Conservation (phyloP, 2,113 vertebrate genomes). For the Festucalex cinctus region DNA sequence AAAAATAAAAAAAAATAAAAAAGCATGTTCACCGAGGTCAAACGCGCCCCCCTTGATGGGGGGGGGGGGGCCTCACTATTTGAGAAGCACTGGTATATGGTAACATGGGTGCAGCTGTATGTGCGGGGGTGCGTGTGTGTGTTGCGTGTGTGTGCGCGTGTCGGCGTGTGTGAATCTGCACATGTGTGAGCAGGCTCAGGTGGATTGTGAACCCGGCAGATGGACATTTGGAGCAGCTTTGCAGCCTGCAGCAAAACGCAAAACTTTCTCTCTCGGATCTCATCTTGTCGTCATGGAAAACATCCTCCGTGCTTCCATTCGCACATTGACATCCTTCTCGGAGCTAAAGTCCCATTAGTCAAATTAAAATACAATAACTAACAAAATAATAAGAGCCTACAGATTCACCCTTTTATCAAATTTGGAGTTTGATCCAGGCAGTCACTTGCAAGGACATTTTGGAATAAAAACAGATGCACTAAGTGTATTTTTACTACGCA, state of each 20-base stretch:
- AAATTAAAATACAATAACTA: slow-evolving; percentile 50
- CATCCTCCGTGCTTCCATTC: slow-evolving; percentile 50
- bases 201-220: slow-evolving; percentile 71
- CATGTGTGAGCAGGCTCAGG: slow-evolving; percentile 65
- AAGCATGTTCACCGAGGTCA: too few relatives aligned
- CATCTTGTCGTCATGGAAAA: slow-evolving; percentile 37
- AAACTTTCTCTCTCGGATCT: slow-evolving; percentile 27
- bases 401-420: slow-evolving; percentile 28
- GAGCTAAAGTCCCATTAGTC: slow-evolving; percentile 6
- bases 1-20: too few relatives aligned
- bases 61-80: too few relatives aligned
- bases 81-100: too few relatives aligned
- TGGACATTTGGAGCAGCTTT: slow-evolving; percentile 74
- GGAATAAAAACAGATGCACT: neutral
- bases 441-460: neutral
- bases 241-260: slow-evolving; percentile 62
- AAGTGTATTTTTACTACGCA: too few relatives aligned
- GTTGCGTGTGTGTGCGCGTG: slow-evolving; percentile 11
- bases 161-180: slow-evolving; percentile 1
- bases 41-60: too few relatives aligned
- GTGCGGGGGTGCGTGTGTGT: slow-evolving; percentile 7
- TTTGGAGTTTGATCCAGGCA: neutral
- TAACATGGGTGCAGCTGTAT: slow-evolving; percentile 14
- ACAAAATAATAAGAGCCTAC: slow-evolving; percentile 34
- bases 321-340: slow-evolving; percentile 41